A percentile compares a stretch with the other conserved stretches of the same genome.
These are phyloP conservation scores for Scylla paramamosain DNA, from an alignment of 1,140 invertebrate species.

Conservation along the genomic window DNA sequence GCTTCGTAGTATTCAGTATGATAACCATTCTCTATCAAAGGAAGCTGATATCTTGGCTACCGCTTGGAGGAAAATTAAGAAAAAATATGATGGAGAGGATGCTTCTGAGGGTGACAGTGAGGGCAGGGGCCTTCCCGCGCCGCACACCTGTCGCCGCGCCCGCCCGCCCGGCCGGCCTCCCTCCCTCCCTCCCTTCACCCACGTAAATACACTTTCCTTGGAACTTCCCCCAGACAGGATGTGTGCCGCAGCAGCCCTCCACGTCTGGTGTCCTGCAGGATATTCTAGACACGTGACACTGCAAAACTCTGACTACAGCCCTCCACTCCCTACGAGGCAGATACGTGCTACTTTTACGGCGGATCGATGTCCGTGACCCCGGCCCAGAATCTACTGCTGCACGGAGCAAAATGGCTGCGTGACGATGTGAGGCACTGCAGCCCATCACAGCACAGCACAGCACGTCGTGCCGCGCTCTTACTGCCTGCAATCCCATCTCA, in stretches of 20 bases:
- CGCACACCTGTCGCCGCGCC: neutral
- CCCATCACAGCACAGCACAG: neutral
- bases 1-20: no score
- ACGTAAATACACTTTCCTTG: no score
- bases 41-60: neutral
- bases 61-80: neutral
- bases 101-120: neutral
- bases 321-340: neutral
- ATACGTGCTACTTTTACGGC: neutral
- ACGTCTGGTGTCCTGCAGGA: no score
- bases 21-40: neutral
- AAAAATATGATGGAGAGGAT: neutral
- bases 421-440: neutral
- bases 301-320: no score
- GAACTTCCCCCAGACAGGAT: no score
- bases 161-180: no score
- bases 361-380: neutral
- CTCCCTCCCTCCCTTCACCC: neutral
- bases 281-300: no score
- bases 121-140: neutral
- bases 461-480: neutral
- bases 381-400: slow-evolving; percentile 18
- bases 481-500: no score
- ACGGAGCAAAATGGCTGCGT: neutral
- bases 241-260: no score